Evolutionary conservation across 2,888 invertebrate species (phyloP), one percentile per base, ranked within the genome.

Genomic region (Cosmia pyralina): DNA sequence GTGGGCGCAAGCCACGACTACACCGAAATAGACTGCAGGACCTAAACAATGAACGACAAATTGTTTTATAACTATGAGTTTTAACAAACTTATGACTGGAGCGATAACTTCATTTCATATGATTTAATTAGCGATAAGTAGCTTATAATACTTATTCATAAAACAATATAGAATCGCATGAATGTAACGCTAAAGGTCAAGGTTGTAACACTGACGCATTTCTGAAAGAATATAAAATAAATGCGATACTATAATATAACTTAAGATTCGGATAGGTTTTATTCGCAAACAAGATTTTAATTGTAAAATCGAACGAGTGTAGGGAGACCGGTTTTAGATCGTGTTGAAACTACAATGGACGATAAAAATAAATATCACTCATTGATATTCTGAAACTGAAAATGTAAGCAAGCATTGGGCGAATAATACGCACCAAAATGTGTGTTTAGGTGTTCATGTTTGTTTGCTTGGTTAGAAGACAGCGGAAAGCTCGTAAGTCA

Each of bases 301-400:
- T 82, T 85, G 76, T 81, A 79, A 85, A 86, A 73, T 63, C 65
- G 59, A 75, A 60, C 69, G 59, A 57, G 69, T 69, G 41, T 78
- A 64, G 41, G 65, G 62, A 79, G 44, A 87, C 85, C 73, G 75
- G 87, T 86, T 86, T 78, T 82, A 81, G 77, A 77, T 55, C 82
- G 80, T 69, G 81, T 79, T 71, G 69, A 75, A 87, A 84, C 75
- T 76, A 83, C 80, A 84, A 86, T 86, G 50, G 62, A 69, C 67
- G 83, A 73, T 88, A 83, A 82, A 88, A 88, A 87, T 88, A 88
- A 87, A 79, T 83, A 82, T 81, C 68, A 52, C 81, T 85, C 86
- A 84, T 86, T 88, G 82, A 85, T 85, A 86, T 88, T 84, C 81
- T 79, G 80, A 84, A 87, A 69, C 84, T 88, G 84, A 85, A 79